Conservation (phyloP, 1,140 invertebrate genomes). For the Marisa cornuarietis region DNA sequence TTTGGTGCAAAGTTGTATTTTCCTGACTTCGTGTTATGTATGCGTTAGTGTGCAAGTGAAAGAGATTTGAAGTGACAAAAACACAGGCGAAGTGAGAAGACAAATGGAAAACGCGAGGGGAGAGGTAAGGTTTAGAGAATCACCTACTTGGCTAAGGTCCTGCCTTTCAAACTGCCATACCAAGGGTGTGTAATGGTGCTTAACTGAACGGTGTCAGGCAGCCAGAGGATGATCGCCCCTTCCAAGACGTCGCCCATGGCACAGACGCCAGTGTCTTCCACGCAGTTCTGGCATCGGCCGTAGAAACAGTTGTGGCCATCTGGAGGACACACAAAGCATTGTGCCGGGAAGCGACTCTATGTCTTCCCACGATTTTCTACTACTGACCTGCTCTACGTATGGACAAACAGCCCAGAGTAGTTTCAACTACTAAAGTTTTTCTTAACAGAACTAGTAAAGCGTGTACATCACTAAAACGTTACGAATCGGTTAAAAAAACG, state of each 20-base stretch:
- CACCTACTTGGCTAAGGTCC: constrained; percentile 73
- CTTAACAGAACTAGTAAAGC: too few relatives aligned
- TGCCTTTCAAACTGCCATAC: constrained; percentile 86
- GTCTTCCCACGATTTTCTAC: too few relatives aligned
- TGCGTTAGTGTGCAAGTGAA: background rate
- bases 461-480: too few relatives aligned
- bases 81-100: too few relatives aligned
- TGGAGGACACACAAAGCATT: constrained; percentile 23
- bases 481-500: too few relatives aligned
- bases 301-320: constrained; percentile 76
- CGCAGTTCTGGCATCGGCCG: constrained; percentile 89
- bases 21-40: background rate
- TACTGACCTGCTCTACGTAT: too few relatives aligned
- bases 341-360: too few relatives aligned
- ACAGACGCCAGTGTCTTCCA: constrained; percentile 81
- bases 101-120: background rate
- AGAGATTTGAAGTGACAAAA: background rate
- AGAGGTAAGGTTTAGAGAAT: background rate
- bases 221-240: constrained; percentile 85
- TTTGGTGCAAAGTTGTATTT: too few relatives aligned
- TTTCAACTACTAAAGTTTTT: too few relatives aligned
- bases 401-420: too few relatives aligned
- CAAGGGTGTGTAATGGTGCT: constrained; percentile 79
- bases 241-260: constrained; percentile 76
- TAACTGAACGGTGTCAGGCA: constrained; percentile 76